Evolutionary conservation across 2,797 vertebrate genomes (phyloP).

Genomic region (Botia kubotai): DNA sequence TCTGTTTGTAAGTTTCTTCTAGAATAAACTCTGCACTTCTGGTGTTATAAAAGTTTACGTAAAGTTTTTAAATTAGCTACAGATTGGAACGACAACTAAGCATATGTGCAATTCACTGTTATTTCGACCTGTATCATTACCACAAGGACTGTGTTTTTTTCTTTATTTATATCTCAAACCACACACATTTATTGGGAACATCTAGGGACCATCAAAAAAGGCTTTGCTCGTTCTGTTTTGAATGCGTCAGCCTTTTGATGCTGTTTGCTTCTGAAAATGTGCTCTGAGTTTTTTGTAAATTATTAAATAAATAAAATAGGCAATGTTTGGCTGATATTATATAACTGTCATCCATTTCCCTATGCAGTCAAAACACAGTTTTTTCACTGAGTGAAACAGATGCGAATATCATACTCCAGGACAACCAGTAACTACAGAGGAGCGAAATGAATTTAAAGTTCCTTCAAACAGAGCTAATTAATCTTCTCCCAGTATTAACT

Average conservation of each 20-base stretch:
- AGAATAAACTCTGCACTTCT: too few relatives aligned
- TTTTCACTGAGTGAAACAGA: background rate
- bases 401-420: constrained; percentile 35
- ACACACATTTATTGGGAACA: background rate
- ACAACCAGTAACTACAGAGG: constrained; percentile 27
- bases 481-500: constrained; percentile 56
- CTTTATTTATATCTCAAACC: background rate
- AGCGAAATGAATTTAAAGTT: constrained; percentile 19
- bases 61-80: background rate
- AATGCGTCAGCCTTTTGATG: constrained; percentile 9
- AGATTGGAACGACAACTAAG: background rate
- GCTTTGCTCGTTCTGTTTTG: background rate
- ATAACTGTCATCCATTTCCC: background rate
- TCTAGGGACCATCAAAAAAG: background rate
- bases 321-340: constrained; percentile 12
- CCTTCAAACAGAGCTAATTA: constrained; percentile 61
- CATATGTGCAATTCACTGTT: background rate
- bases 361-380: constrained; percentile 3
- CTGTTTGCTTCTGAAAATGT: constrained; percentile 15
- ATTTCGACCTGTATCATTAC: too few relatives aligned
- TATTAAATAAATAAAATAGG: constrained; percentile 14
- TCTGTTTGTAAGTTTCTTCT: too few relatives aligned
- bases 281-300: background rate
- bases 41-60: too few relatives aligned
- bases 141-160: background rate